Percentiles rank a stretch among this genome's conserved stretches.
Evolutionary conservation across 2,113 vertebrate species (phyloP).

Genomic region (Dipodomys ordii): DNA sequence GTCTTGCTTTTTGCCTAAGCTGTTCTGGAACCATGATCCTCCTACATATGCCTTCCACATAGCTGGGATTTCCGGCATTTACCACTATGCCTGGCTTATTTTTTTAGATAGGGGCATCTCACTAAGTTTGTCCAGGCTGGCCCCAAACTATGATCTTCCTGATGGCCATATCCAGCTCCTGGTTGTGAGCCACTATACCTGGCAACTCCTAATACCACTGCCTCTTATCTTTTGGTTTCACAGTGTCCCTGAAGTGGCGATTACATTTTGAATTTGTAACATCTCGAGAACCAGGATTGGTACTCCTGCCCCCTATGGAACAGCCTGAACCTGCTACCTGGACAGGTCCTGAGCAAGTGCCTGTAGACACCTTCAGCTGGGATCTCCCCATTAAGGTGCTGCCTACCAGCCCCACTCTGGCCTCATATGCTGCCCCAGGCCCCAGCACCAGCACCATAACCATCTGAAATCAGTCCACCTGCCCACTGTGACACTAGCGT

Average conservation of each 20-base stretch:
- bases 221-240: background rate
- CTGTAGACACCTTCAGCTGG: constrained; percentile 99
- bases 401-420: constrained; percentile 95
- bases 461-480: constrained; percentile 87
- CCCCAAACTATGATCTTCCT: background rate
- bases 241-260: constrained; percentile 93
- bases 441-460: constrained; percentile 94
- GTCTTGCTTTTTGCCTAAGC: too few species aligned
- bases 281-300: constrained; percentile 89
- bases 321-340: constrained; percentile 92
- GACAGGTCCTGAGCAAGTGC: constrained; percentile 94
- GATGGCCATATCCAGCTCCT: background rate
- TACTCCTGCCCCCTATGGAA: constrained; percentile 90
- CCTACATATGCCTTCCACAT: too few species aligned
- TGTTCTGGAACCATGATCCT: too few species aligned
- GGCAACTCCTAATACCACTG: constrained; percentile 14
- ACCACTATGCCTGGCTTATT: too few species aligned
- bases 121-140: background rate
- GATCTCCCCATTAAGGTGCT: constrained; percentile 97
- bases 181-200: background rate
- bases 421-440: constrained; percentile 94
- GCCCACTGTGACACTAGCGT: background rate
- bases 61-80: too few species aligned
- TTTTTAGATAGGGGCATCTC: too few species aligned
- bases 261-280: constrained; percentile 98